A percentile compares a stretch with the other conserved stretches of the same genome.
These are phyloP conservation scores for Cyanistes caeruleus DNA, from an alignment of 2,113 vertebrate genomes.

Conservation along the genomic window DNA sequence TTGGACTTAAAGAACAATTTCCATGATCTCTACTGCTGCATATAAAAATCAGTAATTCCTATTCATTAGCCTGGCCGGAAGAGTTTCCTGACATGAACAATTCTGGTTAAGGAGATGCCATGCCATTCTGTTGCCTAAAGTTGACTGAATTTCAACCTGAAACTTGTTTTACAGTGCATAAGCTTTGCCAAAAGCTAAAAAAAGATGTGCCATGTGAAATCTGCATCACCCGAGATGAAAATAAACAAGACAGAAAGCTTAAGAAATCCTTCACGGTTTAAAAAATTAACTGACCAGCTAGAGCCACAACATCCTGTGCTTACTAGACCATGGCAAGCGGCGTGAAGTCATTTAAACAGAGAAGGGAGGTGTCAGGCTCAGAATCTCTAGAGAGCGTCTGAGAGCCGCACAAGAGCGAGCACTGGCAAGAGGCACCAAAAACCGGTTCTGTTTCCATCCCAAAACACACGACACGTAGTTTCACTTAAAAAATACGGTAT, in stretches of 20 bases:
- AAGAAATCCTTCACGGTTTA: background rate
- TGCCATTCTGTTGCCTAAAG: background rate
- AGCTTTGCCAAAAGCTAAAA: background rate
- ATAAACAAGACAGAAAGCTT: background rate
- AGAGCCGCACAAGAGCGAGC: rapidly evolving
- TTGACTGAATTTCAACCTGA: background rate
- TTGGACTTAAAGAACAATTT: background rate
- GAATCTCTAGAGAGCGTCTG: background rate
- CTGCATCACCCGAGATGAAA: background rate
- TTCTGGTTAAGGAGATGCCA: background rate
- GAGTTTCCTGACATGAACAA: background rate
- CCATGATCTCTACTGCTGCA: background rate
- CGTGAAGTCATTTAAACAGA: background rate
- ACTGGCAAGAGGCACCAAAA: rapidly evolving
- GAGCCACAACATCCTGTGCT: background rate
- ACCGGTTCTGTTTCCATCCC: rapidly evolving
- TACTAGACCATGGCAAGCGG: background rate
- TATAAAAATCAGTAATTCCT: rapidly evolving
- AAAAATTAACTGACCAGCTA: background rate
- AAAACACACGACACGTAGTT: rapidly evolving
- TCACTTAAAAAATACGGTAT: rapidly evolving
- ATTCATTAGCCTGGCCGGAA: background rate
- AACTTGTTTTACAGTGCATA: background rate
- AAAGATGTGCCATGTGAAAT: rapidly evolving
- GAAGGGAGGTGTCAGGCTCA: slow-evolving; percentile 30